Percentiles rank a stretch among this genome's conserved stretches.
Evolutionary conservation across 2,797 vertebrate genomes (phyloP).

Genomic region (Typhlichthys subterraneus): DNA sequence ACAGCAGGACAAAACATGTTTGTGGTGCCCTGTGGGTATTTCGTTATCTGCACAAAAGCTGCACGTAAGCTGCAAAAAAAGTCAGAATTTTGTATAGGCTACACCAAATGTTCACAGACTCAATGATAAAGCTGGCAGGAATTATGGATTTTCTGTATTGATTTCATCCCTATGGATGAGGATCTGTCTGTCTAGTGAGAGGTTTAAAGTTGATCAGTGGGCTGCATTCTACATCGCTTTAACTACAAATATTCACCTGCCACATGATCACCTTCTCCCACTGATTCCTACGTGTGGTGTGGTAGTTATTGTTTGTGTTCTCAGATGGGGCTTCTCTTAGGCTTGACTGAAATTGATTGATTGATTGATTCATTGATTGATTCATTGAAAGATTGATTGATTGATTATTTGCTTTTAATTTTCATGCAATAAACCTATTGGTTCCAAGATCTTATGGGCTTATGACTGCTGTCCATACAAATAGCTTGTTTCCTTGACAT

Average conservation of each 20-base stretch:
- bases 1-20: slow-evolving; percentile 4
- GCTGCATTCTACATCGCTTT: neutral
- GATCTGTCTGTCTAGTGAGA: slow-evolving; percentile 22
- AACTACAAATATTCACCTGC: neutral
- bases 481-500: neutral
- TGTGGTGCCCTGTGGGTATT: slow-evolving; percentile 7
- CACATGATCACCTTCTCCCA: slow-evolving; percentile 6
- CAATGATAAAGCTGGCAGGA: slow-evolving; percentile 12
- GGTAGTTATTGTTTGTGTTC: neutral
- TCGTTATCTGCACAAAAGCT: slow-evolving; percentile 30
- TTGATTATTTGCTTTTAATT: too few relatives aligned
- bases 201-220: slow-evolving; percentile 16
- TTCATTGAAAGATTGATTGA: too few relatives aligned
- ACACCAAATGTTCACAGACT: slow-evolving; percentile 10
- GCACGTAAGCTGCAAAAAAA: slow-evolving; percentile 29
- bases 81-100: slow-evolving; percentile 17
- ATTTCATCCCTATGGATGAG: slow-evolving; percentile 21
- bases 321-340: too few relatives aligned
- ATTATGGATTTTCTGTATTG: slow-evolving; percentile 18
- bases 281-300: slow-evolving; percentile 13
- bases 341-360: too few relatives aligned
- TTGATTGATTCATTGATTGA: too few relatives aligned
- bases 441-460: too few relatives aligned
- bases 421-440: too few relatives aligned
- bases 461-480: neutral